Percentiles rank a stretch among this genome's conserved stretches.
Conservation (phyloP, 2,888 invertebrate species). For the Drosophila paramelanica region DNA sequence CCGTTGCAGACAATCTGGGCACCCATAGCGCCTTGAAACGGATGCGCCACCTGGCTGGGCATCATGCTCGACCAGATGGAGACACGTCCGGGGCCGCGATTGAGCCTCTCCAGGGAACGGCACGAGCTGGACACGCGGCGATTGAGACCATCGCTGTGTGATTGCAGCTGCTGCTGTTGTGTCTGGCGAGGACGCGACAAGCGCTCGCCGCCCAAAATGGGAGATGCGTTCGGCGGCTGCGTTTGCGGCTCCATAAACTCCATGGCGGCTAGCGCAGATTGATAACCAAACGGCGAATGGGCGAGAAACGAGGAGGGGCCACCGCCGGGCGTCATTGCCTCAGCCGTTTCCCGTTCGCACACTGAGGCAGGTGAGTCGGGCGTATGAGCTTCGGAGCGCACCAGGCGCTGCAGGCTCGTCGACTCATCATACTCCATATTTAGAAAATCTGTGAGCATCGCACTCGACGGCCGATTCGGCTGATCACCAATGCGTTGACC, state of each 20-base stretch:
- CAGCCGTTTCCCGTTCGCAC: constrained; percentile 81
- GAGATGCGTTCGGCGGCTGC: constrained; percentile 62
- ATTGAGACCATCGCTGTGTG: constrained; percentile 70
- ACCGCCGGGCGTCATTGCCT: constrained; percentile 58
- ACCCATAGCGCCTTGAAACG: constrained; percentile 91
- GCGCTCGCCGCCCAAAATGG: constrained; percentile 70
- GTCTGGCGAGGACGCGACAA: constrained; percentile 80
- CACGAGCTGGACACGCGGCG: constrained; percentile 85
- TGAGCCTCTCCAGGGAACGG: constrained; percentile 86
- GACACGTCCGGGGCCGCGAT: constrained; percentile 84
- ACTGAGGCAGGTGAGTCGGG: constrained; percentile 85
- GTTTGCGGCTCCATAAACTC: constrained; percentile 60
- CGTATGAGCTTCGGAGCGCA: constrained; percentile 84
- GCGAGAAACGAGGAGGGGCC: constrained; percentile 29
- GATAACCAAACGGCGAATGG: constrained; percentile 52
- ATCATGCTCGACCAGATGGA: constrained; percentile 85
- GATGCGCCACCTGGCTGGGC: constrained; percentile 87
- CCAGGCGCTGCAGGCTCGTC: constrained; percentile 83
- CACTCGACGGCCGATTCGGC: constrained; percentile 86
- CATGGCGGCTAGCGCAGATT: constrained; percentile 38
- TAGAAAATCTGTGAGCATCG: constrained; percentile 85
- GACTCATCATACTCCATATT: constrained; percentile 85
- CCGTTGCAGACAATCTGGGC: constrained; percentile 91
- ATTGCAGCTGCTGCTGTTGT: constrained; percentile 38
- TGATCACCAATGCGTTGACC: constrained; percentile 68